Base-by-base conservation (phyloP, 2,797 vertebrate genomes). In the Lateolabrax maculatus region DNA sequence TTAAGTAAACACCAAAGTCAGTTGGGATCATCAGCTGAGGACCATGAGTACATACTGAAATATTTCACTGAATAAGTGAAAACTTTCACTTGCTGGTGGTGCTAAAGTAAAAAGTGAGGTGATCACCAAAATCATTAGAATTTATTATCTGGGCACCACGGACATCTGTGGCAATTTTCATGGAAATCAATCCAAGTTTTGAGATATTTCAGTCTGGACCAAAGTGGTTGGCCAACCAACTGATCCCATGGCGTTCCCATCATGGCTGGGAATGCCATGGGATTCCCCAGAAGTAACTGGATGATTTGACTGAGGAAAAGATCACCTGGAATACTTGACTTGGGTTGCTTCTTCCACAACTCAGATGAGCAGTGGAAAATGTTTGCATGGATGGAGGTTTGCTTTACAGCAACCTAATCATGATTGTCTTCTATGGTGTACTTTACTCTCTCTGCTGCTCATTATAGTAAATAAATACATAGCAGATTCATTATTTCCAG, bases 361-460 rank as follows among this genome's bases (percentile, higher is more conserved):
- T 62, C 16, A 60, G 36, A 60, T 25, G 23, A 41, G 15, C 1
- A 5, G 15, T 63, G 60, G 13, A 6, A 46, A 57, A 12, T 15
- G n/a, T 44, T 73, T 64, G n/a, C 15, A 44, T 63, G 25, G 37
- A 8, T 34, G 5, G 23, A 49, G 27, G 37, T 66, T 29, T 49
- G 23, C 52, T 66, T 49, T 57, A n/a, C 41, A 66, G 18, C 29
- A 72, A 37, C 29, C 13, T 23, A 39, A 61, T 67, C 5, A 49
- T 41, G 25, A 64, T 49, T 23, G 19, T 36, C 21, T 7, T 65
- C 23, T 65, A 4, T 10, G 15, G 13, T 37, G 23, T 6, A 37
- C 9, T 23, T 1, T n/a, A 21, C 6, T n/a, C 56, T 67, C 39
- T 71, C 29, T 27, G 27, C 36, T 43, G 15, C 9, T 49, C 51